These are phyloP conservation scores for Philaethria dido DNA, from an alignment of 2,888 invertebrate genomes.

Conservation along the genomic window DNA sequence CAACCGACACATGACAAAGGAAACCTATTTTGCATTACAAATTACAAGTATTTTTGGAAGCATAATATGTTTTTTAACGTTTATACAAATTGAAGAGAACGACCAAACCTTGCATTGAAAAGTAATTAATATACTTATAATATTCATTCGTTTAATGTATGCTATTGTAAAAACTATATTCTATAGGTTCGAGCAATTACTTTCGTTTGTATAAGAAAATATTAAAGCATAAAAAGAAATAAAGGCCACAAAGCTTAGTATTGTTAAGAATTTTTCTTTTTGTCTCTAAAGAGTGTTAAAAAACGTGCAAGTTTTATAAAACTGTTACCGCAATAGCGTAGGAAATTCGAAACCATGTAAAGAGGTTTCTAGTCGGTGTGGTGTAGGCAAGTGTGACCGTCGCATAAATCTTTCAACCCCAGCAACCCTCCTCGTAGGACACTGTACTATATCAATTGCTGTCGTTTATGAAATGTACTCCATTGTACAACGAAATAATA, in stretches of 20 bases:
- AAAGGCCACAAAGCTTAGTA: conserved; percentile 5
- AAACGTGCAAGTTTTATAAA: conserved; percentile 25
- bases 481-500: neutral
- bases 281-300: conserved; percentile 1
- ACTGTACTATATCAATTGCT: conserved; percentile 17
- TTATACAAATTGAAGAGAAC: neutral
- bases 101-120: neutral
- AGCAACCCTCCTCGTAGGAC: conserved; percentile 36
- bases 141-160: too few relatives aligned
- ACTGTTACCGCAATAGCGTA: conserved; percentile 39
- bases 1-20: neutral
- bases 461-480: conserved; percentile 19
- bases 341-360: conserved; percentile 41
- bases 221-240: neutral
- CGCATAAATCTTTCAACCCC: conserved; percentile 71
- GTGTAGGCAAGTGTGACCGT: conserved; percentile 65
- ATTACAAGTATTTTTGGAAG: neutral
- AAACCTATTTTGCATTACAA: conserved; percentile 15
- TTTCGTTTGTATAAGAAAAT: neutral
- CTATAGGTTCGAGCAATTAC: neutral
- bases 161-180: neutral
- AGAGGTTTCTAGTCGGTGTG: conserved; percentile 66
- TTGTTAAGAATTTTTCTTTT: conserved; percentile 13
- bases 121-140: neutral
- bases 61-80: neutral